phyloP scores from a whole-genome alignment of 2,888 invertebrate species.

The Ptychoptera albimana region DNA sequence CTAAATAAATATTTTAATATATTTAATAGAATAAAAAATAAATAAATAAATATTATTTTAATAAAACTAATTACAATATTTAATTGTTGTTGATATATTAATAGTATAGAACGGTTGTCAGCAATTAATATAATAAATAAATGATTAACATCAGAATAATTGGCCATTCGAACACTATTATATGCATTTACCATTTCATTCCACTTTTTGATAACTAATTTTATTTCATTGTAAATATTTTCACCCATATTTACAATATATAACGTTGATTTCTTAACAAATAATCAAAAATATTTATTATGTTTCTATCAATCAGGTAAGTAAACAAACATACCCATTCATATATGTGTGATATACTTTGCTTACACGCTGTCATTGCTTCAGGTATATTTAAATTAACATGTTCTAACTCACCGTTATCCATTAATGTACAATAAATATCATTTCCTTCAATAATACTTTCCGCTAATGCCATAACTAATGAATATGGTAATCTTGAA shows the following conservation, averaged over 20 bases:
- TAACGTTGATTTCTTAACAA: slow-evolving; percentile 1
- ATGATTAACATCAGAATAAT: neutral
- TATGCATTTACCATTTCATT: no score
- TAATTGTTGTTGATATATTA: neutral
- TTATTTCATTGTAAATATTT: neutral
- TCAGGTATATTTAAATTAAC: slow-evolving; percentile 37
- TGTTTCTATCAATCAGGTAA: no score
- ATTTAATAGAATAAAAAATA: no score
- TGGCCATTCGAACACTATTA: no score
- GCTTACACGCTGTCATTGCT: slow-evolving; percentile 27
- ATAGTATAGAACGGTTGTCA: neutral
- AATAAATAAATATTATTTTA: no score
- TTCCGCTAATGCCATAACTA: slow-evolving; percentile 34
- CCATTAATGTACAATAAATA: slow-evolving; percentile 33
- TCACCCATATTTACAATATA: neutral
- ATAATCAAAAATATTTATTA: no score
- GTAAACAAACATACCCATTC: no score
- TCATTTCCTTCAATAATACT: slow-evolving; percentile 42
- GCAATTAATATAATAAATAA: neutral
- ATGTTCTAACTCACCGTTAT: slow-evolving; percentile 26
- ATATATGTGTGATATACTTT: no score
- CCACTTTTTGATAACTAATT: neutral
- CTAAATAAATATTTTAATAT: no score
- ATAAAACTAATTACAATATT: no score
- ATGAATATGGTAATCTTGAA: slow-evolving; percentile 17